Conservation (phyloP, 2,888 invertebrate species). For the Ormyrus labotus region DNA sequence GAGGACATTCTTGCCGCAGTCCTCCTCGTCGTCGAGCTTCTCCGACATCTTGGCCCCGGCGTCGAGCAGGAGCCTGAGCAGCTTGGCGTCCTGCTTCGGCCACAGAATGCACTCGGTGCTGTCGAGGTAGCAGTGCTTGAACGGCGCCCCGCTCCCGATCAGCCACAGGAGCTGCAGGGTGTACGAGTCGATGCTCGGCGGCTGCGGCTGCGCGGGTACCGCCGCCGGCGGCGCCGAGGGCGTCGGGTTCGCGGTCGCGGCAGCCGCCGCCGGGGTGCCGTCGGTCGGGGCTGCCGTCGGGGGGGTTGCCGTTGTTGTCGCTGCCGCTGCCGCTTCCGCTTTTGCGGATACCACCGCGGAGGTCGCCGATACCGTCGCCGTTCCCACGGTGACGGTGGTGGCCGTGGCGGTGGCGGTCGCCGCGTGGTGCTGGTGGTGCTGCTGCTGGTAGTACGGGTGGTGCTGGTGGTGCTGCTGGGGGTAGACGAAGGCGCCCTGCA, state of each 20-base stretch:
- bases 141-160: conserved; percentile 80
- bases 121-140: conserved; percentile 71
- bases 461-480: conserved; percentile 50
- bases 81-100: conserved; percentile 81
- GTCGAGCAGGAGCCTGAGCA: conserved; percentile 84
- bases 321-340: background rate
- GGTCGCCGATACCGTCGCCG: background rate
- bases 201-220: background rate
- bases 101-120: conserved; percentile 73
- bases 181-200: conserved; percentile 77
- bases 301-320: background rate
- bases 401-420: background rate
- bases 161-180: conserved; percentile 87
- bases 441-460: conserved; percentile 41
- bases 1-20: conserved; percentile 58
- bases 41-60: conserved; percentile 81
- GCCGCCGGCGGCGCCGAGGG: background rate
- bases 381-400: background rate
- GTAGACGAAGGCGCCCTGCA: conserved; percentile 66
- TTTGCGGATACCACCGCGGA: background rate
- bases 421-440: conserved; percentile 23
- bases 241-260: background rate
- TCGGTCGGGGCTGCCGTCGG: background rate
- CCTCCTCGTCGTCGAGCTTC: conserved; percentile 74
- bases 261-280: background rate